These are phyloP conservation scores for Napeogenes sylphis DNA, from an alignment of 2,888 invertebrate species.

Conservation along the genomic window DNA sequence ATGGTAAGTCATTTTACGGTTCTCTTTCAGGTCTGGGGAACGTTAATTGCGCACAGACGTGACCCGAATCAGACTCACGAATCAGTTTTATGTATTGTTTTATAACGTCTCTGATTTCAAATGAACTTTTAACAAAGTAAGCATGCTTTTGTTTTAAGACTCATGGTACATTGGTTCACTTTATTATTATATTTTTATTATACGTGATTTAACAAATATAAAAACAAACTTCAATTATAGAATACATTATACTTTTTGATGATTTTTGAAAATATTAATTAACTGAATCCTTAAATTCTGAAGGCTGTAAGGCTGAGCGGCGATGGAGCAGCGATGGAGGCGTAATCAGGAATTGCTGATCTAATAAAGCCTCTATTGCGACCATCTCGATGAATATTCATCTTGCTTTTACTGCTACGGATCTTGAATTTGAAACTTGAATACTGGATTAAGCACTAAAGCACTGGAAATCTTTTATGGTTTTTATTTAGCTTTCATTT, in stretches of 20 bases:
- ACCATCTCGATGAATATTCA: conserved; percentile 40
- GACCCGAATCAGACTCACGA: conserved; percentile 31
- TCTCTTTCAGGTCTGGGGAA: conserved; percentile 36
- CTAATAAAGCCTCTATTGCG: conserved; percentile 35
- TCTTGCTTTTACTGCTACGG: conserved; percentile 36
- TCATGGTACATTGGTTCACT: too few relatives aligned
- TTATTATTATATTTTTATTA: too few relatives aligned
- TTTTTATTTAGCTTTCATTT: background rate
- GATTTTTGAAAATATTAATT: too few relatives aligned
- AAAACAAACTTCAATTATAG: too few relatives aligned
- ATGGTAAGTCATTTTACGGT: conserved; percentile 43
- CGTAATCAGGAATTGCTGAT: conserved; percentile 32
- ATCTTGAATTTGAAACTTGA: conserved; percentile 37
- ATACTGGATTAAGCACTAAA: conserved; percentile 29
- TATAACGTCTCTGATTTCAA: conserved; percentile 8
- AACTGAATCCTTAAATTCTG: background rate
- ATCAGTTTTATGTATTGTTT: conserved; percentile 27
- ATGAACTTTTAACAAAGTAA: conserved; percentile 2
- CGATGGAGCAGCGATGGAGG: background rate
- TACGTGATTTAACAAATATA: too few relatives aligned
- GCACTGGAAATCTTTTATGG: background rate
- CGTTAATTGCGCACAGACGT: conserved; percentile 44
- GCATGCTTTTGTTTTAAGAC: too few relatives aligned
- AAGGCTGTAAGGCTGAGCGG: background rate
- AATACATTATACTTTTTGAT: too few relatives aligned